Evolutionary conservation across 2,888 invertebrate genomes (phyloP).

Genomic region (Idaea dimidiata): DNA sequence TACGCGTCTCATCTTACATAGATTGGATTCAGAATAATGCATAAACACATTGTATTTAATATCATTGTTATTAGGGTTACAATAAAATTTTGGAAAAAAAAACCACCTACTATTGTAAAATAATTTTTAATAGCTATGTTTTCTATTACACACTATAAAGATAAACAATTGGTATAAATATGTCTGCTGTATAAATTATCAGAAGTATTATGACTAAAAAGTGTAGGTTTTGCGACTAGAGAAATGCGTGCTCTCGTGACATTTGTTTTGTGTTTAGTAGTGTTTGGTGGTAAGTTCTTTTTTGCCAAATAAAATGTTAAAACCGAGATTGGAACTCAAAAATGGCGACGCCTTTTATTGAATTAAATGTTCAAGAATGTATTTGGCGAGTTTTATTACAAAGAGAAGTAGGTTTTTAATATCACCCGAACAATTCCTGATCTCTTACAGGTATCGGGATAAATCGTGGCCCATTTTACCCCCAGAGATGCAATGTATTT

Average conservation of each 20-base stretch:
- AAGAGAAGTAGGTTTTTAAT: not conserved
- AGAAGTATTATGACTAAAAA: not conserved
- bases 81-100: not conserved
- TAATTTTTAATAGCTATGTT: not conserved
- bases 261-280: slow-evolving; percentile 18
- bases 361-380: not conserved
- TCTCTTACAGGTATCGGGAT: too few species aligned
- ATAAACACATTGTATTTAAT: slow-evolving; percentile 21
- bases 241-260: slow-evolving; percentile 18
- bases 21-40: slow-evolving; percentile 44
- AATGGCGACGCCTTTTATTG: not conserved
- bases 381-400: not conserved
- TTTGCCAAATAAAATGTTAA: not conserved
- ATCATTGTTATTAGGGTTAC: not conserved
- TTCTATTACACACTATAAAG: not conserved
- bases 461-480: too few species aligned
- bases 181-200: not conserved
- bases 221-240: not conserved
- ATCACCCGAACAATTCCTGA: too few species aligned
- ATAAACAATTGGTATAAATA: not conserved
- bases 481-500: too few species aligned
- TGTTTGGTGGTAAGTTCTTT: slow-evolving; percentile 21
- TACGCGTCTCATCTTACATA: slow-evolving; percentile 33
- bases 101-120: not conserved
- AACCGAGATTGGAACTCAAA: not conserved